Conservation (phyloP, 2,113 vertebrate genomes). For the Oreotrochilus melanogaster region DNA sequence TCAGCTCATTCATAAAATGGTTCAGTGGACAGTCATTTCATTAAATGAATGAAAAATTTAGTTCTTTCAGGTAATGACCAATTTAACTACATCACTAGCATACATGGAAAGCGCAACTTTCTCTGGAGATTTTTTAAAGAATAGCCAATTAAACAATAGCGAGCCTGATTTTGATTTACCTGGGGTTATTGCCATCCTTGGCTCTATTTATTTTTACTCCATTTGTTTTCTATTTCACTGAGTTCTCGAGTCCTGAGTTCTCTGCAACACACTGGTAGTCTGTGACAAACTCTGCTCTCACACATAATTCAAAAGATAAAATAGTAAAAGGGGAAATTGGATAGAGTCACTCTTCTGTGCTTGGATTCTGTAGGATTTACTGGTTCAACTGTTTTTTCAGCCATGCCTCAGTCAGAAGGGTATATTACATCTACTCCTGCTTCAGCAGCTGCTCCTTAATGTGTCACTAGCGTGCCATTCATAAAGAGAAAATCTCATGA, state of each 20-base stretch:
- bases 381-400: conserved; percentile 35
- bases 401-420: conserved; percentile 10
- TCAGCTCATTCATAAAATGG: background rate
- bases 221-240: background rate
- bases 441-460: conserved; percentile 41
- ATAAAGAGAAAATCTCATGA: conserved; percentile 37
- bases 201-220: background rate
- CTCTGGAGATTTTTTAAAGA: background rate
- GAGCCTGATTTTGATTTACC: background rate
- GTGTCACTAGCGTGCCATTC: conserved; percentile 2
- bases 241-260: background rate
- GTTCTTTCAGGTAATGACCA: background rate
- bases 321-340: conserved; percentile 34
- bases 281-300: background rate
- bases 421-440: conserved; percentile 41
- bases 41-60: background rate
- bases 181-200: background rate
- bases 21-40: background rate
- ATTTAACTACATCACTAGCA: background rate
- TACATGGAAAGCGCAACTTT: background rate
- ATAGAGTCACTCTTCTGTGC: conserved; percentile 4
- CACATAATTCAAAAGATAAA: conserved; percentile 46
- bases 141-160: background rate
- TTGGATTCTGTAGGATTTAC: conserved; percentile 46
- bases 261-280: background rate